Conservation (phyloP, 1,140 invertebrate genomes). For the Rhagoletis zephyria region DNA sequence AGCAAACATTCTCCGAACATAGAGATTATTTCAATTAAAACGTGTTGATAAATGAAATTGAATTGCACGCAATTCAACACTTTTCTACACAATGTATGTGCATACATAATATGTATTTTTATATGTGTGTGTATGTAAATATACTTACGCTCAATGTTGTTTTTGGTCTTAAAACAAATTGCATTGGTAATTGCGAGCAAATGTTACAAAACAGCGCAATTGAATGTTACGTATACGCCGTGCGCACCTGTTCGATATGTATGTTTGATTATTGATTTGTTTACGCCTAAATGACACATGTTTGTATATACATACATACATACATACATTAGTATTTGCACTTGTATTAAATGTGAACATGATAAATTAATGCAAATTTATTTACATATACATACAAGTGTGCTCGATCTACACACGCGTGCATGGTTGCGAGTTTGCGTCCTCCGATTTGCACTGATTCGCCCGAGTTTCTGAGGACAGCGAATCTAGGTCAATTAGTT, state of each 20-base stretch:
- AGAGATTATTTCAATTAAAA: constrained; percentile 25
- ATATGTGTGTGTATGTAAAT: background rate
- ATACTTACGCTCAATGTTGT: background rate
- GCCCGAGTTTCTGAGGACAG: background rate
- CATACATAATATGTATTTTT: background rate
- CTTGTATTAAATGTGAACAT: background rate
- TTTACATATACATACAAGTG: background rate
- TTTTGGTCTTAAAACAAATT: constrained; percentile 21
- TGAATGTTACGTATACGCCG: constrained; percentile 37
- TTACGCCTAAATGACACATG: background rate
- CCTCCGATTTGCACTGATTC: background rate
- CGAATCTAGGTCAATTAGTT: constrained; percentile 9
- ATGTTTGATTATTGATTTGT: background rate
- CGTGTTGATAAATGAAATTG: constrained; percentile 25
- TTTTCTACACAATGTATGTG: background rate
- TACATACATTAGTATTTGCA: background rate
- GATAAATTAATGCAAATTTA: constrained; percentile 1
- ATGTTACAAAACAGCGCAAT: background rate
- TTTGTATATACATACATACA: background rate
- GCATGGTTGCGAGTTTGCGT: too few relatives aligned
- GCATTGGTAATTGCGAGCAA: constrained; percentile 9
- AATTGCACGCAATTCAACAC: background rate
- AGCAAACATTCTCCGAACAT: background rate
- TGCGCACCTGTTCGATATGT: background rate
- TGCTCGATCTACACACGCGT: background rate